Conservation (phyloP, 1,140 invertebrate species). For the Drosophila pseudoobscura region DNA sequence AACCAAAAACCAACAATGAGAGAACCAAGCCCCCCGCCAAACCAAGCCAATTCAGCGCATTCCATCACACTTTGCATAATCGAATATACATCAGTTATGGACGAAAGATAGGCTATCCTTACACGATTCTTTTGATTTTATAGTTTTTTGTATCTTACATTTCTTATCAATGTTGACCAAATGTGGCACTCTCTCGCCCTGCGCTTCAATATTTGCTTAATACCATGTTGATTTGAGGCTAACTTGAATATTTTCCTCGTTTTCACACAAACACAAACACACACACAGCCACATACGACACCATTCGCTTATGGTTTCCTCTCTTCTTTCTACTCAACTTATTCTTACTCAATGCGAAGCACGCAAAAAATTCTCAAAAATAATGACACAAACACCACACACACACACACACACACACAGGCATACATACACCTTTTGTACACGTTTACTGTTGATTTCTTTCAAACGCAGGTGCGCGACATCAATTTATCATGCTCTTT, state of each 20-base stretch:
- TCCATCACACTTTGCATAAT: slow-evolving; percentile 17
- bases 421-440: slow-evolving; percentile 37
- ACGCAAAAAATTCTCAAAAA: slow-evolving; percentile 58
- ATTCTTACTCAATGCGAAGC: slow-evolving; percentile 59
- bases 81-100: not conserved
- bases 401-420: slow-evolving; percentile 30
- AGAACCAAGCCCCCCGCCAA: slow-evolving; percentile 32
- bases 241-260: slow-evolving; percentile 55
- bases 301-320: slow-evolving; percentile 61
- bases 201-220: slow-evolving; percentile 51
- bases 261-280: slow-evolving; percentile 43
- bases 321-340: slow-evolving; percentile 31
- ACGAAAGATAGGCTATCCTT: slow-evolving; percentile 13
- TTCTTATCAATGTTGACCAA: slow-evolving; percentile 30
- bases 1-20: slow-evolving; percentile 7
- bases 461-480: slow-evolving; percentile 72
- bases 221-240: slow-evolving; percentile 32
- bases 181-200: slow-evolving; percentile 51
- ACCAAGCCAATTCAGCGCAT: slow-evolving; percentile 37
- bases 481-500: slow-evolving; percentile 69
- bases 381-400: slow-evolving; percentile 27
- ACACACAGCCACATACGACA: slow-evolving; percentile 29
- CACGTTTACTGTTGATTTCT: slow-evolving; percentile 69
- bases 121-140: slow-evolving; percentile 26
- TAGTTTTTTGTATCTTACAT: slow-evolving; percentile 9